Conservation (phyloP, 2,113 vertebrate species). For the mouse (Mus musculus) region GRCm39 chr14:79149001-79149500, state of each 20-base stretch:
- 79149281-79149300: not conserved
- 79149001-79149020: not conserved
- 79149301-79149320: not conserved
- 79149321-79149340: not conserved
- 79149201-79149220: not conserved
- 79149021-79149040: not conserved
- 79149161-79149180: not conserved
- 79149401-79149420: not conserved
- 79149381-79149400: not conserved
- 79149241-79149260: not conserved
- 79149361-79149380: not conserved
- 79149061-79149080: not conserved
- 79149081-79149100: too few species aligned
- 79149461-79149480: conserved; percentile 30
- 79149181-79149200: not conserved
- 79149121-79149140: not conserved
- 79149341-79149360: not conserved
- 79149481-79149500: not conserved
- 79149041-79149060: not conserved
- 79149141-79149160: too few species aligned
- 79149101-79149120: not conserved
- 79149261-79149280: not conserved
- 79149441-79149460: not conserved
- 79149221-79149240: too few species aligned
- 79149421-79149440: not conserved